Base-by-base conservation (phyloP, 2,888 invertebrate species). In the Phaonia tiefii region DNA sequence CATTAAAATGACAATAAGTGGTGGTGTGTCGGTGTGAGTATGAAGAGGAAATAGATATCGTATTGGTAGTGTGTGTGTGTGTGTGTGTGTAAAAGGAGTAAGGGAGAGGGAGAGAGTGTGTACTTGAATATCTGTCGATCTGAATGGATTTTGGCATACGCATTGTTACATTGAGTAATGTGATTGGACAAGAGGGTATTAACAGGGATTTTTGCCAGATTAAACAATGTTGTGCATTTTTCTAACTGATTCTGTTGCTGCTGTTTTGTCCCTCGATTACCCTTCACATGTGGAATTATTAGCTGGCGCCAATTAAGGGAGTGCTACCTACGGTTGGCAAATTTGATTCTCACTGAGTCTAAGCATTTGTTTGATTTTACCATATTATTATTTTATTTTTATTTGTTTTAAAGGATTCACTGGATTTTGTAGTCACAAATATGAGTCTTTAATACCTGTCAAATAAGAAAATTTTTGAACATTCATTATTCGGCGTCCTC, bases 131-230 rank as follows among this genome's bases (percentile, higher is more conserved):
- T 49, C 49, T 49, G 49, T 49, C 49, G 49, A 49, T 54, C 25
- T 54, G 22, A 54, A 54, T 54, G 54, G 54, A 13, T 22, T 54
- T 54, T 54, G 54, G 54, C 54, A 25, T 54, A 54, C 25, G 13
- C 54, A 31, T 22, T 17, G 11, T 22, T 10, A 22, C 54, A 22
- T 13, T 71, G 65, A 49, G 74, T 70, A 15, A 56, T 70, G 65
- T 58, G 58, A 75, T 75, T 44, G 66, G 51, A 58, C 70, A 22
- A 54, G 49, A 15, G 42, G 70, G 51, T 22, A 71, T 75, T 75
- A 75, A 79, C 49, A n/a, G n/a, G 60, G 58, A 75, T 71, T 60
- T 70, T 26, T 49, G 66, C 51, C 56, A 42, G 66, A 75, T 74
- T 71, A 51, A 60, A 70, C 25, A 49, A 46, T 20, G 11, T 51